Base-by-base conservation (phyloP, 1,140 invertebrate species). In the Protaetia brevitarsis region DNA sequence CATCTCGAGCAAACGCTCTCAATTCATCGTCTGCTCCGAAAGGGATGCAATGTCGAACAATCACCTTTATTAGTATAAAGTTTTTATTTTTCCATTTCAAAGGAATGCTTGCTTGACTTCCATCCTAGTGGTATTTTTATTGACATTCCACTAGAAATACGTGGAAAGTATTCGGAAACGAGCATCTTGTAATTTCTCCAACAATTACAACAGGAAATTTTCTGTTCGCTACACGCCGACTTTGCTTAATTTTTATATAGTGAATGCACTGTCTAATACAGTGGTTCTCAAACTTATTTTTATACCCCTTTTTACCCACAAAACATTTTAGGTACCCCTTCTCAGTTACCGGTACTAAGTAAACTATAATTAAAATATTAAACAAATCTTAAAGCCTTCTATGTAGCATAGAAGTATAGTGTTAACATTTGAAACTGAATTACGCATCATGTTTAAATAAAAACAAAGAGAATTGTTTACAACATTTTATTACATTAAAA, bases 121-220 rank as follows among this genome's bases (percentile, higher is more conserved):
- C 29, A 58, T n/a, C n/a, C n/a, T n/a, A 21, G 29, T 28, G 64
- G 64, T 58, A 58, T 58, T 65, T 64, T 65, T 65, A 65, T 65
- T 65, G 64, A 65, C 45, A 65, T 65, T 65, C 64, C 64, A 30
- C 23, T 7, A 11, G 29, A 65, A 65, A 65, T 65, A 58, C 64
- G 64, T 58, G 51, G 51, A 19, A 65, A 37, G 64, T 58, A 65
- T 65, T 65, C 58, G 30, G 34, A 30, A 65, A 58, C 51, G 36
- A 31, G 2, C 23, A 10, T 65, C 64, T 65, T 65, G 58, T 64
- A 28, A 37, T 45, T 65, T 30, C 28, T 7, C 64, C 30, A 65
- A 65, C 64, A 65, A 65, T 65, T 65, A 65, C 64, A 64, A 64
- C n/a, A n/a, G n/a, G n/a, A n/a, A n/a, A n/a, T n/a, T n/a, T n/a